phyloP scores from a whole-genome alignment of 2,113 vertebrate species.

The Onychorhynchus coronatus region DNA sequence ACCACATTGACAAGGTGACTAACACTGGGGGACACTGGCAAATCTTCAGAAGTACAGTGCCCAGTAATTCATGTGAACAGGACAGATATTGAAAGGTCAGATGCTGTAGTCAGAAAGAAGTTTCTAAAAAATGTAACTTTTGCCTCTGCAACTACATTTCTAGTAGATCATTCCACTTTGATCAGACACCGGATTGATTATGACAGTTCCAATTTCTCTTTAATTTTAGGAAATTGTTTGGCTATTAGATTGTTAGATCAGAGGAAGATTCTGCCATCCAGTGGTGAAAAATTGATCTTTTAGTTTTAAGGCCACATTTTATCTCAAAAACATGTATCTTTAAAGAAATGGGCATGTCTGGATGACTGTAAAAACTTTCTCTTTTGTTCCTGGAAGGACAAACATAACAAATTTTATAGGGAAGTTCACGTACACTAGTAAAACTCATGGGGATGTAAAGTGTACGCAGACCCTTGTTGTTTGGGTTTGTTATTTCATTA shows the following conservation, averaged over 20 bases:
- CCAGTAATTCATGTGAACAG: neutral
- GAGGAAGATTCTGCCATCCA: constrained; percentile 64
- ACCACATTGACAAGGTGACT: neutral
- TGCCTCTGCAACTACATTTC: constrained; percentile 28
- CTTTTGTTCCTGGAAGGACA: neutral
- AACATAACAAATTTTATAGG: neutral
- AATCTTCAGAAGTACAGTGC: neutral
- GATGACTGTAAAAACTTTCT: neutral
- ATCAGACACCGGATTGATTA: neutral
- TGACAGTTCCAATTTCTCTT: neutral
- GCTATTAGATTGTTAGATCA: neutral
- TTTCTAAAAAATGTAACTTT: constrained; percentile 6
- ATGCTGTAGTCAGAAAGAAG: neutral
- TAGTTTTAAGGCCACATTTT: neutral
- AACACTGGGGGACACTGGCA: neutral
- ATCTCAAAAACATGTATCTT: neutral
- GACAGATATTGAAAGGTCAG: constrained; percentile 20
- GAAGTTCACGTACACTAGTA: neutral
- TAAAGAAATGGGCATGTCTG: neutral
- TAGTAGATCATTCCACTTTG: constrained; percentile 8
- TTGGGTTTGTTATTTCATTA: neutral
- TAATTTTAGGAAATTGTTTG: constrained; percentile 28
- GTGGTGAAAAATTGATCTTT: constrained; percentile 21
- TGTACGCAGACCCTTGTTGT: rapidly evolving
- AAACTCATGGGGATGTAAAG: neutral